Percentiles rank a stretch among this genome's conserved stretches.
These are phyloP conservation scores for Dione juno DNA, from an alignment of 2,888 invertebrate species.

Conservation along the genomic window DNA sequence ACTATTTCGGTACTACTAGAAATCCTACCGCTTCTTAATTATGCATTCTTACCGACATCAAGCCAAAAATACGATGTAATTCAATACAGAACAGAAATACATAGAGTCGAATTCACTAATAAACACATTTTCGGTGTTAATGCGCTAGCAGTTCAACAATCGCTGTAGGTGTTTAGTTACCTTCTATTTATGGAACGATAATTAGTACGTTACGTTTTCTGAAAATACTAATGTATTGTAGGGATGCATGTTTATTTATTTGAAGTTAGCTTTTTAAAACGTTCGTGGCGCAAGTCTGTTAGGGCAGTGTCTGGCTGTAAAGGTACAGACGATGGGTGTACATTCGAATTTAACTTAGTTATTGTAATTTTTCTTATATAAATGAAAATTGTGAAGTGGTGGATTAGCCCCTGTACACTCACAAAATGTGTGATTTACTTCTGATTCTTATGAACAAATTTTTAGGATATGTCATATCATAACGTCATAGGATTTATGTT, in stretches of 20 bases:
- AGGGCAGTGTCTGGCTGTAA: background rate
- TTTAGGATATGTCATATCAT: no score
- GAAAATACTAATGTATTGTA: conserved; percentile 29
- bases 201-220: conserved; percentile 42
- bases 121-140: conserved; percentile 44
- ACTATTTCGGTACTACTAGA: background rate
- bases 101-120: conserved; percentile 40
- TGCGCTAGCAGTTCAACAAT: conserved; percentile 43
- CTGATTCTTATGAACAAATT: no score
- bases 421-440: no score
- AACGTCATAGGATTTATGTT: no score
- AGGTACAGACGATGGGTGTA: background rate
- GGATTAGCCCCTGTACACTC: no score
- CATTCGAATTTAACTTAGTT: background rate
- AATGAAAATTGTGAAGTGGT: no score
- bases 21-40: conserved; percentile 1
- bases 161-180: conserved; percentile 39
- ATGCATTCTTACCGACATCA: background rate
- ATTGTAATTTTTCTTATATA: background rate
- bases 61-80: conserved; percentile 26
- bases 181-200: conserved; percentile 42
- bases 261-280: background rate
- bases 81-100: conserved; percentile 36
- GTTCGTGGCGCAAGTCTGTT: background rate
- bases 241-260: conserved; percentile 6